Percentiles rank a stretch among this genome's conserved stretches.
Evolutionary conservation across 2,113 vertebrate species (phyloP).

Genomic region (Trogon surrucura): DNA sequence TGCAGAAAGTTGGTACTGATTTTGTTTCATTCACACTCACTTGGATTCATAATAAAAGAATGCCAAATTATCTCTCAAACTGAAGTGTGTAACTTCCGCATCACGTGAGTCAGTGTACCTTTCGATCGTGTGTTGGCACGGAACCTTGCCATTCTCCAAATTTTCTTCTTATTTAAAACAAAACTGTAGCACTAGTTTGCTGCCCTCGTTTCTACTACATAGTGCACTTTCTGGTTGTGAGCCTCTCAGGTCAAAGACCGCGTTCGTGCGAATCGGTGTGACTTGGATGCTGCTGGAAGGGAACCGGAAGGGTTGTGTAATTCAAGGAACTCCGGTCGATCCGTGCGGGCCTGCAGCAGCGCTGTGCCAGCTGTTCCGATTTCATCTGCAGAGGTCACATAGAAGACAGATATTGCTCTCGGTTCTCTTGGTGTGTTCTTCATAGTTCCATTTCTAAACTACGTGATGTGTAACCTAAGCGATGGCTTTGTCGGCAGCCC

Average conservation of each 20-base stretch:
- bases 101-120: slow-evolving; percentile 50
- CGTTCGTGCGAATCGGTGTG: background rate
- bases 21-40: slow-evolving; percentile 71
- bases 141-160: slow-evolving; percentile 33
- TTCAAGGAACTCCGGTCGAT: background rate
- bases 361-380: background rate
- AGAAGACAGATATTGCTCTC: background rate
- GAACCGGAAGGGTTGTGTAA: background rate
- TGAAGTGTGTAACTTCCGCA: slow-evolving; percentile 62
- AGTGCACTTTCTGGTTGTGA: slow-evolving; percentile 49
- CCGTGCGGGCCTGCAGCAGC: background rate
- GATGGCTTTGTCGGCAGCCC: background rate
- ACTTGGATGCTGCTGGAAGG: background rate
- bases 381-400: background rate
- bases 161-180: background rate
- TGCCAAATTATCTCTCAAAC: slow-evolving; percentile 76
- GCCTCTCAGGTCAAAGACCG: slow-evolving; percentile 59
- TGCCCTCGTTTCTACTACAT: background rate
- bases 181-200: slow-evolving; percentile 47
- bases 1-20: slow-evolving; percentile 73
- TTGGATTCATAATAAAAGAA: slow-evolving; percentile 77
- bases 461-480: background rate
- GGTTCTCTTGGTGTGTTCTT: background rate
- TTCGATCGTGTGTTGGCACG: slow-evolving; percentile 37
- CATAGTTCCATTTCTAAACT: background rate